Conservation (phyloP, 1,140 invertebrate genomes). For the Zaprionus africanus region DNA sequence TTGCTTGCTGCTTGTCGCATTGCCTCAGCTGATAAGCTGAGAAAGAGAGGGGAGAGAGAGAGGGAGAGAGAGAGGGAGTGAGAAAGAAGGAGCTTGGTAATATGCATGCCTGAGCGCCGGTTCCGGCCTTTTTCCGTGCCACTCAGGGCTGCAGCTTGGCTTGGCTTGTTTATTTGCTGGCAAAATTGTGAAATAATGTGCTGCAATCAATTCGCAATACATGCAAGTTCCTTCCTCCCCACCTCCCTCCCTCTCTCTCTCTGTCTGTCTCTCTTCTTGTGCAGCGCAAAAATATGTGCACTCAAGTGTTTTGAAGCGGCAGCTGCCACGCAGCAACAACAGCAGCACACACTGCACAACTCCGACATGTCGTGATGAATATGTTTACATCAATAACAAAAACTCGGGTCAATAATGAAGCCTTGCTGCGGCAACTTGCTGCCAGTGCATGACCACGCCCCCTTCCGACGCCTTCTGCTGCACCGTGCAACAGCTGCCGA, state of each 20-base stretch:
- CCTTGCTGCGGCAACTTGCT: constrained; percentile 26
- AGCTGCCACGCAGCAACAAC: constrained; percentile 57
- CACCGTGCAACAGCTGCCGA: constrained; percentile 17
- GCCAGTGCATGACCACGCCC: constrained; percentile 2
- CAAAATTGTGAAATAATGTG: constrained; percentile 82
- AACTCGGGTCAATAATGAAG: constrained; percentile 73
- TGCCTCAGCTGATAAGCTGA: constrained; percentile 53
- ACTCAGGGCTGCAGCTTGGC: constrained; percentile 14
- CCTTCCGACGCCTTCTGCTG: neutral
- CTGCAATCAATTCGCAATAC: constrained; percentile 77
- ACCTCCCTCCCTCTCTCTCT: neutral
- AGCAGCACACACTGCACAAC: constrained; percentile 20
- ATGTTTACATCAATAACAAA: constrained; percentile 79
- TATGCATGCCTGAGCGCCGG: constrained; percentile 42
- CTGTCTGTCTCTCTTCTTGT: neutral
- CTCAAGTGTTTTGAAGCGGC: constrained; percentile 69
- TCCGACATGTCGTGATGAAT: constrained; percentile 63
- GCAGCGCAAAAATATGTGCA: constrained; percentile 58
- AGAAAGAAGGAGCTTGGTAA: constrained; percentile 11
- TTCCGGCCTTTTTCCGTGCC: constrained; percentile 22
- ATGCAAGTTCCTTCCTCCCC: constrained; percentile 36
- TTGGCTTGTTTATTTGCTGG: constrained; percentile 72
- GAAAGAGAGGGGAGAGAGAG: neutral
- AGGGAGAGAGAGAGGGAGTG: neutral
- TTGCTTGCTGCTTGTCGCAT: constrained; percentile 56